These are phyloP conservation scores for Equus przewalskii DNA, from an alignment of 2,113 vertebrate species.

Conservation along the genomic window DNA sequence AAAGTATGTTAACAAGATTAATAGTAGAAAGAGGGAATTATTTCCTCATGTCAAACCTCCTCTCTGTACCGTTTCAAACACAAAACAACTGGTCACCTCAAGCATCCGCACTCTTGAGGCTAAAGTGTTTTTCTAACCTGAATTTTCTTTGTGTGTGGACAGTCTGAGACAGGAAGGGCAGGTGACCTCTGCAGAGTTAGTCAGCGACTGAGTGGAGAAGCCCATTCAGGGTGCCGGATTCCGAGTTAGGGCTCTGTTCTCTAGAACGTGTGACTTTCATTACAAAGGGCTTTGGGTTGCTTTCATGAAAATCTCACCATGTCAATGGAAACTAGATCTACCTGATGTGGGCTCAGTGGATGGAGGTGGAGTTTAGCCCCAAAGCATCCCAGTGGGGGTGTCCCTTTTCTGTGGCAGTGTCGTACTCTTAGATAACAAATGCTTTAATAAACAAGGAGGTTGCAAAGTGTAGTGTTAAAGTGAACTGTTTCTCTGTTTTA, in stretches of 20 bases:
- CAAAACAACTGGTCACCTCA: background rate
- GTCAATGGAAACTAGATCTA: slow-evolving; percentile 55
- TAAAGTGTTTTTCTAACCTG: background rate
- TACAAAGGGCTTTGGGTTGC: slow-evolving; percentile 50
- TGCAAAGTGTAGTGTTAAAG: background rate
- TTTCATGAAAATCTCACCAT: slow-evolving; percentile 66
- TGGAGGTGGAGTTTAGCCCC: slow-evolving; percentile 18
- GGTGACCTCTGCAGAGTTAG: background rate
- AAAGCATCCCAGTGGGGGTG: slow-evolving; percentile 57
- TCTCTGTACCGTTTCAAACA: background rate
- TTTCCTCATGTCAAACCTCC: background rate
- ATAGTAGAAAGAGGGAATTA: background rate
- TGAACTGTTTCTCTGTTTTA: slow-evolving; percentile 53
- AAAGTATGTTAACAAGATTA: background rate
- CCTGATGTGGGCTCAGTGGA: background rate
- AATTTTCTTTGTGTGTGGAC: background rate
- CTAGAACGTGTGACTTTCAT: background rate
- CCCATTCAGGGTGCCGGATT: background rate
- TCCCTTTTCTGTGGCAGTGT: slow-evolving; percentile 49
- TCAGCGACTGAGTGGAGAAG: background rate
- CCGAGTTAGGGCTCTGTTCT: slow-evolving; percentile 5
- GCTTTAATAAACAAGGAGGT: slow-evolving; percentile 49
- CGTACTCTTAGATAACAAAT: slow-evolving; percentile 30
- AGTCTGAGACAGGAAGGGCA: slow-evolving; percentile 41
- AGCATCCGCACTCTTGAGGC: background rate